Percentiles rank a stretch among this genome's conserved stretches.
phyloP scores from a whole-genome alignment of 2,113 vertebrate genomes.

The Dicrurus megarhynchus region DNA sequence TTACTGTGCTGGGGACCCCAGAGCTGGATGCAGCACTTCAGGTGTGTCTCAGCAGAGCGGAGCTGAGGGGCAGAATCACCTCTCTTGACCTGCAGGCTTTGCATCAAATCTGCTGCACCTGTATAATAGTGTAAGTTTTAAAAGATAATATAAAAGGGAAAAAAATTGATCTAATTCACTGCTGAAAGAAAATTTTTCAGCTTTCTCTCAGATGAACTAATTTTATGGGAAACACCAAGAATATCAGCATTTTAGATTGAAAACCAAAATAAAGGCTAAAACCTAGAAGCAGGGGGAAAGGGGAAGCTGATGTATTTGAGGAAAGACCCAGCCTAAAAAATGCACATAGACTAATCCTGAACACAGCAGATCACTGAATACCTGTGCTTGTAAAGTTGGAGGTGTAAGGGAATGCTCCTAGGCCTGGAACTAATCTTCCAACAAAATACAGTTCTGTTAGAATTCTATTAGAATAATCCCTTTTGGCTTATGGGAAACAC shows the following conservation, averaged over 20 bases:
- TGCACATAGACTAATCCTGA: neutral
- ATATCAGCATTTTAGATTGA: neutral
- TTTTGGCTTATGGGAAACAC: neutral
- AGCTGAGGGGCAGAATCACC: neutral
- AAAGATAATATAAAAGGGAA: neutral
- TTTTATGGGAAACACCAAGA: neutral
- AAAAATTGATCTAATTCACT: neutral
- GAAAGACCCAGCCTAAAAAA: neutral
- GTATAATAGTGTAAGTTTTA: neutral
- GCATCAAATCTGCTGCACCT: neutral
- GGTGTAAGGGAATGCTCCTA: neutral
- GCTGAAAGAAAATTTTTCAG: neutral
- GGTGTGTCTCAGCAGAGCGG: neutral
- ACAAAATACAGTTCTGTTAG: neutral
- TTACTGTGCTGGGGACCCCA: neutral
- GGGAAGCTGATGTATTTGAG: neutral
- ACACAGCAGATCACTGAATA: neutral
- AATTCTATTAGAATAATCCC: neutral
- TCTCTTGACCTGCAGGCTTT: neutral
- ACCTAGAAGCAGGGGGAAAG: rapidly evolving
- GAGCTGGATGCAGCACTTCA: neutral
- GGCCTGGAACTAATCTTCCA: neutral
- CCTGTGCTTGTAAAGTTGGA: neutral
- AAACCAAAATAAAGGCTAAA: neutral
- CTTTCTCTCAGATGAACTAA: neutral